Evolutionary conservation across 2,888 invertebrate genomes (phyloP).

Genomic region (Dryobota labecula): DNA sequence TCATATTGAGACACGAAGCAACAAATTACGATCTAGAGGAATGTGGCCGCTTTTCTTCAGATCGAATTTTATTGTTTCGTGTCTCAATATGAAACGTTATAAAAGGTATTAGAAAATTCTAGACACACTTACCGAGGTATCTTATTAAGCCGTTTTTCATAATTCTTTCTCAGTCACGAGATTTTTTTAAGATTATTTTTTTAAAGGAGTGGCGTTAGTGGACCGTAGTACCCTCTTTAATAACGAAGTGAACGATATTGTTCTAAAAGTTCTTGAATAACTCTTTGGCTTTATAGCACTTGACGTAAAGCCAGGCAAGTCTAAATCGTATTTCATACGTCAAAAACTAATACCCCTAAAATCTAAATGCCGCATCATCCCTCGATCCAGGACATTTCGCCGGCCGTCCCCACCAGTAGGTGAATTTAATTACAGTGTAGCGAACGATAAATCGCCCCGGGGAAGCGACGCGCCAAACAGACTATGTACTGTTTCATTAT

Average conservation of each 20-base stretch:
- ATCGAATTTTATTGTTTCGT: too few species aligned
- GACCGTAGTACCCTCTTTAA: too few species aligned
- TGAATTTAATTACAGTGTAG: conserved; percentile 77
- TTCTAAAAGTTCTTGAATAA: background rate
- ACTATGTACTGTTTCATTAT: conserved; percentile 57
- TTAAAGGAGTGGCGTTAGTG: too few species aligned
- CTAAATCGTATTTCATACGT: background rate
- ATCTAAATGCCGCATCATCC: conserved; percentile 23
- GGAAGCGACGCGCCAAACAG: conserved; percentile 54
- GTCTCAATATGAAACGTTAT: too few species aligned
- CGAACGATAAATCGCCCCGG: conserved; percentile 69
- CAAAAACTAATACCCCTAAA: conserved; percentile 2
- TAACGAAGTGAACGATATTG: background rate
- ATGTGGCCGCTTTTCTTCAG: too few species aligned
- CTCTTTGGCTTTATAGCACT: background rate
- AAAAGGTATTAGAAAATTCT: too few species aligned
- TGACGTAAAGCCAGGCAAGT: background rate
- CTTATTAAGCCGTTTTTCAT: too few species aligned
- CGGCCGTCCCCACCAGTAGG: conserved; percentile 54
- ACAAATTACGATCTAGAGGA: too few species aligned
- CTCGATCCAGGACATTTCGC: conserved; percentile 64
- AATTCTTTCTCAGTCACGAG: too few species aligned
- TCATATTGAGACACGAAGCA: too few species aligned
- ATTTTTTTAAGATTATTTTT: too few species aligned
- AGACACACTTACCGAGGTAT: too few species aligned